Evolutionary conservation across 2,113 vertebrate species (phyloP).

Genomic region (Menidia beryllina): DNA sequence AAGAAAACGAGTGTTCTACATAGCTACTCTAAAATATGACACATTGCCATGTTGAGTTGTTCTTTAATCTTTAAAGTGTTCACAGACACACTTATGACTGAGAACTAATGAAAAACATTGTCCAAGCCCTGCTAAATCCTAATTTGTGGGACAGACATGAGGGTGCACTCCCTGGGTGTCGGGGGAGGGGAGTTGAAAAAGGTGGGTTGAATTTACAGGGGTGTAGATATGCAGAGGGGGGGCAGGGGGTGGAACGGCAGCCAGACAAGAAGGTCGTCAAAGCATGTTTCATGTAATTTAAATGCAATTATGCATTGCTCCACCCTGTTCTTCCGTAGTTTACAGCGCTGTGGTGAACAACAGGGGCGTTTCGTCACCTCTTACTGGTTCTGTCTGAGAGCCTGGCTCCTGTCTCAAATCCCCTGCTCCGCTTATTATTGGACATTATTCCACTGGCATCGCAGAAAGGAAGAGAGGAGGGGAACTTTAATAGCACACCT

Average conservation of each 20-base stretch:
- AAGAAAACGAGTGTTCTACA: no score
- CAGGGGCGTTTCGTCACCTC: constrained; percentile 62
- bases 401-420: constrained; percentile 44
- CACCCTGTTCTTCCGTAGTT: constrained; percentile 33
- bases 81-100: constrained; percentile 14
- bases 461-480: constrained; percentile 75
- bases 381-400: constrained; percentile 65
- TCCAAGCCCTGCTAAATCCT: constrained; percentile 14
- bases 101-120: constrained; percentile 43
- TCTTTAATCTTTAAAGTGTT: background rate
- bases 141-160: constrained; percentile 22
- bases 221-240: constrained; percentile 82
- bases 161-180: constrained; percentile 13
- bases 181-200: constrained; percentile 47
- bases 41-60: background rate
- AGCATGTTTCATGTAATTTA: constrained; percentile 76
- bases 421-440: constrained; percentile 72
- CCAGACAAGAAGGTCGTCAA: constrained; percentile 60
- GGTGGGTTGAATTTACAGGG: constrained; percentile 83
- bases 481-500: constrained; percentile 82
- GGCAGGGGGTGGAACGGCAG: constrained; percentile 79
- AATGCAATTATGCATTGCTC: constrained; percentile 75
- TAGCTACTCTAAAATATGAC: no score
- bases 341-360: constrained; percentile 48
- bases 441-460: constrained; percentile 76